phyloP scores from a whole-genome alignment of 2,888 invertebrate species.

The Busseola fusca region DNA sequence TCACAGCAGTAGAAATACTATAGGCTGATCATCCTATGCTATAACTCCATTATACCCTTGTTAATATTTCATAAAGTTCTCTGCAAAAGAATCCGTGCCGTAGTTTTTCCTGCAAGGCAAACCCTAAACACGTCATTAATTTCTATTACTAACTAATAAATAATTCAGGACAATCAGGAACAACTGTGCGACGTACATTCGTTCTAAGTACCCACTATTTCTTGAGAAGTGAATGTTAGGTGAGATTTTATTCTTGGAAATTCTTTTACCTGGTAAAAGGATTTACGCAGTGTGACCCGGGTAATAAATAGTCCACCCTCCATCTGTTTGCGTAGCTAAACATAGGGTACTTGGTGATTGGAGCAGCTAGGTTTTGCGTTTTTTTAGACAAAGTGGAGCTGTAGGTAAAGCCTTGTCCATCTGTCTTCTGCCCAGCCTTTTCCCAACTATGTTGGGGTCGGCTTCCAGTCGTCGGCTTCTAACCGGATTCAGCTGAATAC shows the following conservation, averaged over 20 bases:
- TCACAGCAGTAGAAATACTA: not conserved
- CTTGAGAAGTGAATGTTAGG: constrained; percentile 28
- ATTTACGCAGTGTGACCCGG: constrained; percentile 33
- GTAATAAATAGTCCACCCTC: constrained; percentile 16
- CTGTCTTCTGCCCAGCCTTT: too few relatives aligned
- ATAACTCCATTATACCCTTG: not conserved
- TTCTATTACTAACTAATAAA: constrained; percentile 44
- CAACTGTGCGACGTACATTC: constrained; percentile 40
- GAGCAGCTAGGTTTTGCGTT: not conserved
- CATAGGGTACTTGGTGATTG: constrained; percentile 22
- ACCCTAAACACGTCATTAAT: constrained; percentile 17
- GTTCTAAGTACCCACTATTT: constrained; percentile 46
- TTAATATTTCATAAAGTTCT: not conserved
- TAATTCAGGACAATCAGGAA: constrained; percentile 51
- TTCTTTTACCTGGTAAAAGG: constrained; percentile 25
- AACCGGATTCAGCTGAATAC: too few relatives aligned
- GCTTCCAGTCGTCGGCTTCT: too few relatives aligned
- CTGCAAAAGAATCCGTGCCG: not conserved
- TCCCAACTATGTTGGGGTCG: too few relatives aligned
- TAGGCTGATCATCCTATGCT: not conserved
- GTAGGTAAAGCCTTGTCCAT: too few relatives aligned
- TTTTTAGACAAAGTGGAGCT: not conserved
- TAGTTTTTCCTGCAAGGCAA: not conserved
- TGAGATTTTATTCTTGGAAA: constrained; percentile 35
- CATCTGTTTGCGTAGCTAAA: constrained; percentile 8